phyloP scores from a whole-genome alignment of 2,797 vertebrate species.

The Esox masquinongy region DNA sequence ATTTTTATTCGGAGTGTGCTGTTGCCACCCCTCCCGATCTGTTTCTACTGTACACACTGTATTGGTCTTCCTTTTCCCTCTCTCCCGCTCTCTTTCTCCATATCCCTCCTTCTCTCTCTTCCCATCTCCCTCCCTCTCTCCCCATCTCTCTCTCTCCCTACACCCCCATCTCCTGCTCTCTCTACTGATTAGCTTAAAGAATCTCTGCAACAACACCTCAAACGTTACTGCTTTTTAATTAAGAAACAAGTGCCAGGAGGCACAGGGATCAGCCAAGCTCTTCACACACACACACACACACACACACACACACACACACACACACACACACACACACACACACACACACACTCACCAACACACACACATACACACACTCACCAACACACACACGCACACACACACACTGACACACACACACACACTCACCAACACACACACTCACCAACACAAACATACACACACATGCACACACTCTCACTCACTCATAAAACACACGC shows the following conservation, averaged over 20 bases:
- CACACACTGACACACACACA: too few species aligned
- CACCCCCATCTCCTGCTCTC: slow-evolving; percentile 32
- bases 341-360: not conserved
- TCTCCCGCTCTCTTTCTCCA: not conserved
- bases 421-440: too few species aligned
- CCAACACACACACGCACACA: not conserved
- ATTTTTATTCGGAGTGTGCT: too few species aligned
- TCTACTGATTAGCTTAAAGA: too few species aligned
- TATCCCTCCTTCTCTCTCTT: not conserved
- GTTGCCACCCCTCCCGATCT: too few species aligned
- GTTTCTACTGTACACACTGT: not conserved
- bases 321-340: not conserved
- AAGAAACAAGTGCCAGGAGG: too few species aligned
- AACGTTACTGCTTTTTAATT: too few species aligned
- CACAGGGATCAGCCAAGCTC: too few species aligned
- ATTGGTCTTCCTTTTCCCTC: not conserved
- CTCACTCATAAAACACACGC: not conserved
- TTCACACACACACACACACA: not conserved
- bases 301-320: not conserved
- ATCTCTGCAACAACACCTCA: too few species aligned
- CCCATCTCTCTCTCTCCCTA: not conserved
- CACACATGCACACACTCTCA: not conserved
- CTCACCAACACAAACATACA: not conserved
- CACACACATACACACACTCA: not conserved
- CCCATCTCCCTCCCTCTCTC: not conserved